A percentile compares a stretch with the other conserved stretches of the same genome.
These are phyloP conservation scores for Kryphioiulus occultus DNA, from an alignment of 2,888 invertebrate genomes.

Conservation along the genomic window DNA sequence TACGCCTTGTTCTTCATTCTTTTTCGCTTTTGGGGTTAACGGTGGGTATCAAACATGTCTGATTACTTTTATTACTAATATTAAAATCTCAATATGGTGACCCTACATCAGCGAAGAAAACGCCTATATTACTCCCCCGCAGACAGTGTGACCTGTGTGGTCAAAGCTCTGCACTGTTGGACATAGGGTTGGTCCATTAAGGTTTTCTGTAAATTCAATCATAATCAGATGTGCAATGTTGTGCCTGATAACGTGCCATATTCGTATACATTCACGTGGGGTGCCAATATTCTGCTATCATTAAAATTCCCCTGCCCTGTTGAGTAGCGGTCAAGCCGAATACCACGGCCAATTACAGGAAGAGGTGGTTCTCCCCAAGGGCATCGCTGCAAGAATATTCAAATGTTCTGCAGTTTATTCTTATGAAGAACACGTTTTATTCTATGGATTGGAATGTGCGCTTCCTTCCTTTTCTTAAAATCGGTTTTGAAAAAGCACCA, in stretches of 20 bases:
- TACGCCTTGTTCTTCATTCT: too few relatives aligned
- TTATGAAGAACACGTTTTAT: conserved; percentile 18
- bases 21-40: too few relatives aligned
- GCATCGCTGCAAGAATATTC: background rate
- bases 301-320: background rate
- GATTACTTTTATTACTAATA: too few relatives aligned
- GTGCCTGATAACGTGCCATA: background rate
- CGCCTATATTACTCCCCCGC: too few relatives aligned
- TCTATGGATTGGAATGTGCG: background rate
- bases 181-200: too few relatives aligned
- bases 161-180: too few relatives aligned
- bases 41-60: too few relatives aligned
- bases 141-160: too few relatives aligned
- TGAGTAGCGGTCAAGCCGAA: background rate
- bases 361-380: background rate
- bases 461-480: background rate
- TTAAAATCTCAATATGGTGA: too few relatives aligned
- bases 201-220: too few relatives aligned
- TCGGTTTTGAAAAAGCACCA: background rate
- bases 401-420: background rate
- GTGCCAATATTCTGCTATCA: background rate
- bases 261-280: background rate
- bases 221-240: background rate
- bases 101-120: too few relatives aligned
- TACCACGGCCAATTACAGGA: conserved; percentile 6